phyloP scores from a whole-genome alignment of 2,888 invertebrate genomes.

The Oxycera nigricornis region DNA sequence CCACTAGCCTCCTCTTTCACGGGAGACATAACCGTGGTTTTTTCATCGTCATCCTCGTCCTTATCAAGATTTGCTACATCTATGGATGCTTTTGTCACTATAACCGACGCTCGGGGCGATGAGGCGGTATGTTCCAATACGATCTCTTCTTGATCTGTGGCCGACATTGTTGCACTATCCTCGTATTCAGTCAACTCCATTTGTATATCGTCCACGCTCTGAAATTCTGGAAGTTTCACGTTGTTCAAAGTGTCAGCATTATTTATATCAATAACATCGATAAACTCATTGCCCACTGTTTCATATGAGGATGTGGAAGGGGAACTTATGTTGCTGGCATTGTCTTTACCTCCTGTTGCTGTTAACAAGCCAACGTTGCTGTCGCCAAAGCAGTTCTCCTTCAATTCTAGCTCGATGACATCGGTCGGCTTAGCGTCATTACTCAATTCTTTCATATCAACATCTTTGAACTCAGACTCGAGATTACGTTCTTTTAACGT shows the following conservation, averaged over 20 bases:
- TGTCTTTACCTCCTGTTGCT: slow-evolving; percentile 30
- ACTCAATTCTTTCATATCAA: background rate
- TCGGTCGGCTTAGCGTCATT: background rate
- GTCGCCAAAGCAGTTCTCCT: slow-evolving; percentile 47
- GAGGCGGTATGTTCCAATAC: slow-evolving; percentile 53
- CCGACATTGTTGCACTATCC: slow-evolving; percentile 50
- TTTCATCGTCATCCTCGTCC: slow-evolving; percentile 62
- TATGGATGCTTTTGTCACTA: slow-evolving; percentile 75
- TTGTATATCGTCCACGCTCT: slow-evolving; percentile 64
- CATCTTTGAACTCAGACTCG: background rate
- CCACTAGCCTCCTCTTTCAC: slow-evolving; percentile 66
- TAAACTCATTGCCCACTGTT: slow-evolving; percentile 61
- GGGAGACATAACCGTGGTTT: slow-evolving; percentile 65
- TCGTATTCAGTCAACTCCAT: slow-evolving; percentile 58
- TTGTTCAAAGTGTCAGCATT: slow-evolving; percentile 50
- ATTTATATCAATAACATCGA: slow-evolving; percentile 52
- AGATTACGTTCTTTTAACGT: slow-evolving; percentile 51
- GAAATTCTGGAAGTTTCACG: slow-evolving; percentile 56
- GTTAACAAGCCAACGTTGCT: background rate
- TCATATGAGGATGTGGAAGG: slow-evolving; percentile 61
- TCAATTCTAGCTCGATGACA: slow-evolving; percentile 44
- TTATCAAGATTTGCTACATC: slow-evolving; percentile 65
- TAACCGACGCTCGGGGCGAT: slow-evolving; percentile 69
- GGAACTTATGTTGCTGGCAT: slow-evolving; percentile 53
- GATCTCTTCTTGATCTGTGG: slow-evolving; percentile 45